These are phyloP conservation scores for Amblyteles armatorius DNA, from an alignment of 2,888 invertebrate species.

Conservation along the genomic window DNA sequence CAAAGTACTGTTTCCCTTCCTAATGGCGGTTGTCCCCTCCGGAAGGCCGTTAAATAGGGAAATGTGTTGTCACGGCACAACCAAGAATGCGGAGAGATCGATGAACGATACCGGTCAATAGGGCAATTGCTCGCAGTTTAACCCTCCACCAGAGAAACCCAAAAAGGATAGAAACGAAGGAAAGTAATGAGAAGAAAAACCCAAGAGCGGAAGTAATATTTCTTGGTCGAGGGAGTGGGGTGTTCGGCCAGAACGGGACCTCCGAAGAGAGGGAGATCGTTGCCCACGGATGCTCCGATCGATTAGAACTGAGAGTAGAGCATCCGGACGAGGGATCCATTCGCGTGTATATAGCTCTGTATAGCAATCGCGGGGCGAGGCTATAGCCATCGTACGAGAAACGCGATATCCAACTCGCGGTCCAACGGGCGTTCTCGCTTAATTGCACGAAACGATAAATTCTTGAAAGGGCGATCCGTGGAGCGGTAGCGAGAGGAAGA, in stretches of 20 bases:
- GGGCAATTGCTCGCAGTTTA: conserved; percentile 23
- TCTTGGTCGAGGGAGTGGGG: conserved; percentile 19
- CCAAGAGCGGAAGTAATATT: conserved; percentile 65
- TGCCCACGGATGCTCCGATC: conserved; percentile 62
- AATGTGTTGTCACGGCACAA: not conserved
- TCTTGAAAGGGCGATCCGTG: conserved; percentile 73
- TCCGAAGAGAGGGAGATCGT: conserved; percentile 7
- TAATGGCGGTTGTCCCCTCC: no score
- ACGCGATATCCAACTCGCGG: conserved; percentile 64
- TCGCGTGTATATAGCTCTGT: conserved; percentile 8
- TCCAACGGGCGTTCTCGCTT: conserved; percentile 73
- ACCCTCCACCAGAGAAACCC: not conserved
- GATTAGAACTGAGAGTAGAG: conserved; percentile 65
- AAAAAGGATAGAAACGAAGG: conserved; percentile 16
- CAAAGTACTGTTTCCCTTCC: no score
- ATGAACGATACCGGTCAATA: conserved; percentile 14
- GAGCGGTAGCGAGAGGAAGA: not conserved
- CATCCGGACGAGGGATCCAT: conserved; percentile 35
- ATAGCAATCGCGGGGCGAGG: conserved; percentile 10
- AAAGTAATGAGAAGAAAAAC: conserved; percentile 35
- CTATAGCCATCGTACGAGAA: conserved; percentile 47
- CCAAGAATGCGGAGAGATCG: conserved; percentile 39
- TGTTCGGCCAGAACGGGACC: conserved; percentile 27
- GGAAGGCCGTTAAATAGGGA: not conserved
- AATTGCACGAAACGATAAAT: conserved; percentile 80